Percentiles rank a stretch among this genome's conserved stretches.
phyloP scores from a whole-genome alignment of 92 coral and sea anemone species.

The Actinostola sp. region DNA sequence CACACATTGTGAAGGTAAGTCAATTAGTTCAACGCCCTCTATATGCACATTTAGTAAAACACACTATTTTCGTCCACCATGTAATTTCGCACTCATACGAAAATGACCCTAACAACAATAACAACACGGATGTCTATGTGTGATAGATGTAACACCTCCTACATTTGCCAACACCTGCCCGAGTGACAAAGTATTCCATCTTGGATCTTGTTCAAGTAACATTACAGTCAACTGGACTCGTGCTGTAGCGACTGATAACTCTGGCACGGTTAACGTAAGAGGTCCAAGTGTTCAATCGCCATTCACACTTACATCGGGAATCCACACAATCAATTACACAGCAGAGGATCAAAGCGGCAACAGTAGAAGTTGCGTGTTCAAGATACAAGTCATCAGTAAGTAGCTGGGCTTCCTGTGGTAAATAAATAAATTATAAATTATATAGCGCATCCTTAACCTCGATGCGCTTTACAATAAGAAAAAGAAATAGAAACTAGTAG shows the following conservation, averaged over 20 bases:
- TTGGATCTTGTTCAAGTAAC: conserved; percentile 25
- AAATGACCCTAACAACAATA: too few relatives aligned
- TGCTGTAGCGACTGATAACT: conserved; percentile 59
- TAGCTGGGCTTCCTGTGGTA: neutral
- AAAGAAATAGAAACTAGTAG: too few relatives aligned
- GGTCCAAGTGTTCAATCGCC: conserved; percentile 25
- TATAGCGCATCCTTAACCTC: too few relatives aligned
- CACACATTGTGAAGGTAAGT: conserved; percentile 50
- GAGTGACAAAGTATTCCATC: conserved; percentile 14
- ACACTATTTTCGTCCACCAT: too few relatives aligned
- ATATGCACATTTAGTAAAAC: too few relatives aligned
- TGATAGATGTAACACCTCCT: conserved; percentile 47
- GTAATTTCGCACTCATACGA: too few relatives aligned
- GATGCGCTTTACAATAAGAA: too few relatives aligned
- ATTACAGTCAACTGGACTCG: conserved; percentile 56
- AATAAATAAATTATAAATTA: too few relatives aligned
- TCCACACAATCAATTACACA: conserved; percentile 42
- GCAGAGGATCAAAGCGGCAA: conserved; percentile 55
- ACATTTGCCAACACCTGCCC: conserved; percentile 45
- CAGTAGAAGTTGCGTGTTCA: conserved; percentile 33
- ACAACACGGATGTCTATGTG: neutral
- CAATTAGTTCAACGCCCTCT: too few relatives aligned
- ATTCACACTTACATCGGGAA: conserved; percentile 32
- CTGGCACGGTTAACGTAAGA: conserved; percentile 28
- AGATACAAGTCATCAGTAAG: conserved; percentile 47